These are phyloP conservation scores for Cepaea hortensis DNA, from an alignment of 2,888 invertebrate genomes.

Conservation along the genomic window DNA sequence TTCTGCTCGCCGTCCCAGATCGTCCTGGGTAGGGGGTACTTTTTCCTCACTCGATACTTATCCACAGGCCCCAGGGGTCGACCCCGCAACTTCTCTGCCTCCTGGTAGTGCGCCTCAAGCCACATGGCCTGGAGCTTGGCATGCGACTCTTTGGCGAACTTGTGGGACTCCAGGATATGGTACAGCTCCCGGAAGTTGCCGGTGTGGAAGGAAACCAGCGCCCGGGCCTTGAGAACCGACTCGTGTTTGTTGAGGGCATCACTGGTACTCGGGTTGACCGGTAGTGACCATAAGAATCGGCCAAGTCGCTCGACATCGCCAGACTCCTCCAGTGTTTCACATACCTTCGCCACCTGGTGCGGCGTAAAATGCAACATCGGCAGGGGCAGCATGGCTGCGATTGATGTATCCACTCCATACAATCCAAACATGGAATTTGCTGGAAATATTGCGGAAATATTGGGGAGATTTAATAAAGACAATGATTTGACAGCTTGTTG, in stretches of 20 bases:
- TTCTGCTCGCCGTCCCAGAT: conserved; percentile 98
- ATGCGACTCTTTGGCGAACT: conserved; percentile 92
- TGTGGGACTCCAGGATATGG: conserved; percentile 90
- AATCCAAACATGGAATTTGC: conserved; percentile 52
- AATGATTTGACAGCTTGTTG: conserved; percentile 29
- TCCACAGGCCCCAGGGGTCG: conserved; percentile 94
- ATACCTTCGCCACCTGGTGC: conserved; percentile 75
- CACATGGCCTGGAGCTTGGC: conserved; percentile 92
- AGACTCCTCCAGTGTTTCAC: conserved; percentile 78
- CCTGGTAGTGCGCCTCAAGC: conserved; percentile 94
- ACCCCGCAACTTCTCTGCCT: conserved; percentile 92
- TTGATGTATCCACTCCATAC: conserved; percentile 53
- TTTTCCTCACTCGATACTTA: conserved; percentile 93
- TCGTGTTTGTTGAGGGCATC: conserved; percentile 88
- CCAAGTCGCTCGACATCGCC: conserved; percentile 81
- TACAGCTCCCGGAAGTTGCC: conserved; percentile 92
- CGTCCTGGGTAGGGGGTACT: conserved; percentile 92
- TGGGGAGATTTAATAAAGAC: conserved; percentile 23
- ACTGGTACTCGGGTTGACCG: conserved; percentile 88
- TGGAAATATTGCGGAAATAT: conserved; percentile 12
- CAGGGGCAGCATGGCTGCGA: conserved; percentile 64
- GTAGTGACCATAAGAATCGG: conserved; percentile 91
- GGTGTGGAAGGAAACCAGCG: conserved; percentile 92
- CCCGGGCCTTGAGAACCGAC: conserved; percentile 89
- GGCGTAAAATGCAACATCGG: conserved; percentile 74